Evolutionary conservation across 2,113 vertebrate genomes (phyloP).

Genomic region (Pogonocichla stellata): DNA sequence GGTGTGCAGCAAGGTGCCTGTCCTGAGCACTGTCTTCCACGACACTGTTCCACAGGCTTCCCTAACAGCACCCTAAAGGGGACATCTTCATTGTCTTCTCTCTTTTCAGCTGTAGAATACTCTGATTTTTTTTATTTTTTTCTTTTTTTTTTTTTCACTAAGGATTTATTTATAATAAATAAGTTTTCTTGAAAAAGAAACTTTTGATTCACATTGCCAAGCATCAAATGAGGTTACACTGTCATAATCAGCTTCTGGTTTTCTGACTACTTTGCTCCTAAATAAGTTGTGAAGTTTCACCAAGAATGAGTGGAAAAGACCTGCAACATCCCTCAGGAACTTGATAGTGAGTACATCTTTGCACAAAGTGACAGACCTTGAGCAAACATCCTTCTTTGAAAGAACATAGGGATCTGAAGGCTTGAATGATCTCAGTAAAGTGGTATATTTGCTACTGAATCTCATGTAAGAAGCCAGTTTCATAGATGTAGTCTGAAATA

Average conservation of each 20-base stretch:
- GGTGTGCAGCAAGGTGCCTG: too few relatives aligned
- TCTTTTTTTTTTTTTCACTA: too few relatives aligned
- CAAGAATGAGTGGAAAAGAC: not conserved
- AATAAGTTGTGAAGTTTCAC: not conserved
- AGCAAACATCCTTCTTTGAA: not conserved
- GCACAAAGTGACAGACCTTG: not conserved
- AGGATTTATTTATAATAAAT: not conserved
- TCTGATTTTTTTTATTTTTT: too few relatives aligned
- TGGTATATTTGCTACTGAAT: not conserved
- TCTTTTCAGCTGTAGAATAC: not conserved
- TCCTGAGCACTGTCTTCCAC: rapidly evolving
- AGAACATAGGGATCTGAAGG: not conserved
- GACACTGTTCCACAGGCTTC: not conserved
- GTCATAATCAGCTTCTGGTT: not conserved
- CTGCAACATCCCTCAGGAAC: not conserved
- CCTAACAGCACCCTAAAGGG: not conserved
- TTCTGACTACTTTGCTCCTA: not conserved
- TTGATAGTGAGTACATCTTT: not conserved
- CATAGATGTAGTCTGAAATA: not conserved
- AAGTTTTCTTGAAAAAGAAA: not conserved
- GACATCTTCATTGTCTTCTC: not conserved
- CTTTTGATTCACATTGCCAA: not conserved
- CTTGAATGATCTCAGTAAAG: not conserved
- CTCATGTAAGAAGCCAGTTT: not conserved
- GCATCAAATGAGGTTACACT: not conserved